A percentile compares a stretch with the other conserved stretches of the same genome.
phyloP scores from a whole-genome alignment of 2,797 vertebrate genomes.

The Lepilemur septentrionalis region DNA sequence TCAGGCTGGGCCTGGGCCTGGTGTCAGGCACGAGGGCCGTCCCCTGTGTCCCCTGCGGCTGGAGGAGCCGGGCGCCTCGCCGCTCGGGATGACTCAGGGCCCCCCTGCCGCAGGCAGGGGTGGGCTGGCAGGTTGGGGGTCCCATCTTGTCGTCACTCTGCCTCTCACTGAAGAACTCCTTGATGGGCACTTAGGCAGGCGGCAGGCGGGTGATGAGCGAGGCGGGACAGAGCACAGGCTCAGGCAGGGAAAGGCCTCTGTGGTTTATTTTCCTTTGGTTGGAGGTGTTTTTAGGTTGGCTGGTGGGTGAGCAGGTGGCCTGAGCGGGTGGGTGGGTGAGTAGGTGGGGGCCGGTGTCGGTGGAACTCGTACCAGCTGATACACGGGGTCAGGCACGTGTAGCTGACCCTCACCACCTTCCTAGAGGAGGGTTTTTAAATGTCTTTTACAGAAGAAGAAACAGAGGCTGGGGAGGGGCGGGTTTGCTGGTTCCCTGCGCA shows the following conservation, averaged over 20 bases:
- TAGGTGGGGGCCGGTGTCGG: neutral
- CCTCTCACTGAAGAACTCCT: conserved; percentile 72
- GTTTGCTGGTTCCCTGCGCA: neutral
- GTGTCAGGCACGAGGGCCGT: conserved; percentile 87
- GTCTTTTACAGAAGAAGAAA: neutral
- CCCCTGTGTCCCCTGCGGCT: conserved; percentile 82
- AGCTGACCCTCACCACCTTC: neutral
- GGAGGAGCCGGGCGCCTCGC: conserved; percentile 82
- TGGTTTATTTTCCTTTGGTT: conserved; percentile 56
- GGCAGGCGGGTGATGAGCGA: conserved; percentile 74
- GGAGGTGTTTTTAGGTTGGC: neutral
- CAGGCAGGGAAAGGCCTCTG: rapidly evolving
- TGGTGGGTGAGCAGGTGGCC: conserved; percentile 30
- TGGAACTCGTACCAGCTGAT: neutral
- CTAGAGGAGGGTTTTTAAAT: neutral
- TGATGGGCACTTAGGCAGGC: conserved; percentile 45
- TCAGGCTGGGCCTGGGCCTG: conserved; percentile 90
- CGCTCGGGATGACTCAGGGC: conserved; percentile 79
- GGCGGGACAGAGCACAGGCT: neutral
- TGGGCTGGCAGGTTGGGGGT: conserved; percentile 54
- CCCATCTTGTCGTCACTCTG: conserved; percentile 82
- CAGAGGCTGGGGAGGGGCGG: neutral
- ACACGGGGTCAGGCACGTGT: neutral
- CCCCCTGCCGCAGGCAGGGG: conserved; percentile 69
- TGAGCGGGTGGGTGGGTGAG: neutral